These are phyloP conservation scores for Drosophila atroscutellata DNA, from an alignment of 2,888 invertebrate genomes.

Conservation along the genomic window DNA sequence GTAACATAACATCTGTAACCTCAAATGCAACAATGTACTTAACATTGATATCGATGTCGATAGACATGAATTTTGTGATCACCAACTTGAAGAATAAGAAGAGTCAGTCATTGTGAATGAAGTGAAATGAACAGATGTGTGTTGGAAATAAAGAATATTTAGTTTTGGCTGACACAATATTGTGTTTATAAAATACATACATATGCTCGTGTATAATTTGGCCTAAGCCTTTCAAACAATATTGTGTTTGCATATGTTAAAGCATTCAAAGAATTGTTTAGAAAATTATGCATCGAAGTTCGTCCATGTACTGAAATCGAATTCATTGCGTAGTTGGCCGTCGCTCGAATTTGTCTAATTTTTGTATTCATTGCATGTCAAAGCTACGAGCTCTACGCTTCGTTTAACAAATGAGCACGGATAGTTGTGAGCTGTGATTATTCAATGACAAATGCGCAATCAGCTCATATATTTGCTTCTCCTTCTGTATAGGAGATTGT, in stretches of 20 bases:
- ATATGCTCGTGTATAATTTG: too few relatives aligned
- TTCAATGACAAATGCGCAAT: conserved; percentile 35
- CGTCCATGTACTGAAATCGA: not conserved
- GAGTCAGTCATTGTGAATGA: not conserved
- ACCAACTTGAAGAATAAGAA: not conserved
- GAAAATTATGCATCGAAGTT: not conserved
- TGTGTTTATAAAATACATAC: not conserved
- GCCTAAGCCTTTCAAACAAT: not conserved
- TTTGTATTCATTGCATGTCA: not conserved
- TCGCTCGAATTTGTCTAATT: not conserved
- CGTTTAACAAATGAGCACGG: conserved; percentile 20
- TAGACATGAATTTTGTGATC: not conserved
- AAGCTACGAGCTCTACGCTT: conserved; percentile 3
- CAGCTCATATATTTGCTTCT: conserved; percentile 6
- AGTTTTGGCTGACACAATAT: not conserved
- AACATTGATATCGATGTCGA: not conserved
- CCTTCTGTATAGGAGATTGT: conserved; percentile 7
- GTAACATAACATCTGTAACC: too few relatives aligned
- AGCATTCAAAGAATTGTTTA: not conserved
- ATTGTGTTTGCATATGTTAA: not conserved
- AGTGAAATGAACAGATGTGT: not conserved
- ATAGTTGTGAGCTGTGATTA: conserved; percentile 23
- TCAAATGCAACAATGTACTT: too few relatives aligned
- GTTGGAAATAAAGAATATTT: not conserved
- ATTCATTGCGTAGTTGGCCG: not conserved